Evolutionary conservation across 2,888 invertebrate species (phyloP).

Genomic region (Zeuzera pyrina): DNA sequence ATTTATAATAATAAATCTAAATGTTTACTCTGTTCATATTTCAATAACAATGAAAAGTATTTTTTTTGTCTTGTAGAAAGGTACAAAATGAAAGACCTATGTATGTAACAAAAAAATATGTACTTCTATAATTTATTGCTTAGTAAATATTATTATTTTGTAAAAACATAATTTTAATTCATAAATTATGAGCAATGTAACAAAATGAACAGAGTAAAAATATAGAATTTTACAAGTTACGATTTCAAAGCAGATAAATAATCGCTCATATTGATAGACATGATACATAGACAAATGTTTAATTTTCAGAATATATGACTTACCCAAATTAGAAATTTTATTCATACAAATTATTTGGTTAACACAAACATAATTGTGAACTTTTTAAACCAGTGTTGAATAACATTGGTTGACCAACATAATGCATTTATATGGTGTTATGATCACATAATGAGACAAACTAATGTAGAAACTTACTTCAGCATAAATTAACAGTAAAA

Average conservation of each 20-base stretch:
- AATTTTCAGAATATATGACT: too few relatives aligned
- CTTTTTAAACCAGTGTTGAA: not conserved
- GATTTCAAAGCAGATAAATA: slow-evolving; percentile 65
- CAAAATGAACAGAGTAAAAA: slow-evolving; percentile 50
- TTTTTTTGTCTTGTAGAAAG: too few relatives aligned
- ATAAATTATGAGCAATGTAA: too few relatives aligned
- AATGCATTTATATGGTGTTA: slow-evolving; percentile 14
- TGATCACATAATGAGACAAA: slow-evolving; percentile 45
- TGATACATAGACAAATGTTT: slow-evolving; percentile 41
- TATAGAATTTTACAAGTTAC: slow-evolving; percentile 47
- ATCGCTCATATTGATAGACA: slow-evolving; percentile 49
- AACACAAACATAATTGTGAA: not conserved
- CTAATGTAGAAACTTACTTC: slow-evolving; percentile 37
- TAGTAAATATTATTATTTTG: too few relatives aligned
- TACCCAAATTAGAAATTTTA: too few relatives aligned
- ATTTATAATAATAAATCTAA: slow-evolving; percentile 35
- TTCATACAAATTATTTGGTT: not conserved
- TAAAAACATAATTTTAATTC: too few relatives aligned
- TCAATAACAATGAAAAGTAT: slow-evolving; percentile 2
- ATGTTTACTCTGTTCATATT: slow-evolving; percentile 50
- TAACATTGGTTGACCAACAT: not conserved
- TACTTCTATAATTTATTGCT: too few relatives aligned
- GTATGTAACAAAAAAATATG: too few relatives aligned
- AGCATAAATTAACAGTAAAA: slow-evolving; percentile 60
- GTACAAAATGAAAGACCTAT: too few relatives aligned